phyloP scores from a whole-genome alignment of 2,888 invertebrate genomes.

The Willowsia nigromaculata region DNA sequence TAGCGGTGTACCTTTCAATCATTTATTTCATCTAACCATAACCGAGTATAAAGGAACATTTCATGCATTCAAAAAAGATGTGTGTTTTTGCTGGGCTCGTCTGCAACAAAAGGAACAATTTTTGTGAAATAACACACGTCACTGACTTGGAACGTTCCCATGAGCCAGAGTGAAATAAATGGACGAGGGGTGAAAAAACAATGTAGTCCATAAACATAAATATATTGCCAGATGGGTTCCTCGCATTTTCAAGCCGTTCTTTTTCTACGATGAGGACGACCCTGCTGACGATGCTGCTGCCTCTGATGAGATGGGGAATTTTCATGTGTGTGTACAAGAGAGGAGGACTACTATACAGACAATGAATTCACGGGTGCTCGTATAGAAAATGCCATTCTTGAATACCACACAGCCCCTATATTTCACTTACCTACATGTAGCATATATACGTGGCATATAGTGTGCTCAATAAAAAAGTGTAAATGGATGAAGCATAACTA shows the following conservation, averaged over 20 bases:
- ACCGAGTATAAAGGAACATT: conserved; percentile 27
- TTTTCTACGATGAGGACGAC: not conserved
- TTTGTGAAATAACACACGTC: conserved; percentile 65
- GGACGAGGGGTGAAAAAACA: conserved; percentile 72
- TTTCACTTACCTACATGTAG: not conserved
- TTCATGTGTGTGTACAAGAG: not conserved
- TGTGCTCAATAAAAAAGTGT: not conserved
- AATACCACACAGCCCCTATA: not conserved
- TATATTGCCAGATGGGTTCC: conserved; percentile 69
- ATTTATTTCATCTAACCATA: conserved; percentile 63
- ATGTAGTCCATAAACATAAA: conserved; percentile 69
- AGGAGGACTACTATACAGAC: not conserved
- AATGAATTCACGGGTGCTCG: conserved; percentile 53
- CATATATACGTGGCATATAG: not conserved
- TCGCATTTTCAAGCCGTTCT: conserved; percentile 53
- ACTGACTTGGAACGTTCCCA: conserved; percentile 67
- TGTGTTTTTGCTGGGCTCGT: conserved; percentile 38
- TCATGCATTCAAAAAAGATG: conserved; percentile 39
- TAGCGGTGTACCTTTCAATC: conserved; percentile 71
- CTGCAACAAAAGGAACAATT: conserved; percentile 56
- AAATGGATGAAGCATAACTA: not conserved
- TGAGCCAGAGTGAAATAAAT: conserved; percentile 59
- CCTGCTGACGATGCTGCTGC: not conserved
- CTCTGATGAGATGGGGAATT: conserved; percentile 15
- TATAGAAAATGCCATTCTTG: not conserved